Evolutionary conservation across 1,140 invertebrate genomes (phyloP).

Genomic region (Bathynomus jamesi): DNA sequence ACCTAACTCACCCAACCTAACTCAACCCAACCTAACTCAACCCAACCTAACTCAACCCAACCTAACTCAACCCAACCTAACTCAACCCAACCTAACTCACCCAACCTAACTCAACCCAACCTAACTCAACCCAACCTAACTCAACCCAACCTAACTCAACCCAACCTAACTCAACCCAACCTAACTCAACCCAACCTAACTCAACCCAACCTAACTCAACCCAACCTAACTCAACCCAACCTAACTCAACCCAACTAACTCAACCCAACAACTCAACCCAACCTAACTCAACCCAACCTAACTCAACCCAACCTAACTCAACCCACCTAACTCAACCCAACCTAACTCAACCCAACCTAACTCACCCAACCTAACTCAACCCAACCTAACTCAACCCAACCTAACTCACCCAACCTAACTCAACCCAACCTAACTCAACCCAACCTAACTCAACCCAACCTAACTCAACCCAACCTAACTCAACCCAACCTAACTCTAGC

Average conservation of each 20-base stretch:
- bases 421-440: too few species aligned
- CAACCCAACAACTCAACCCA: too few species aligned
- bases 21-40: background rate
- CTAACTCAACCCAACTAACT: too few species aligned
- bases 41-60: background rate
- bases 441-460: too few species aligned
- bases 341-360: background rate
- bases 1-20: background rate
- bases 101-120: conserved; percentile 18
- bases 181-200: conserved; percentile 31
- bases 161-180: conserved; percentile 31
- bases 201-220: conserved; percentile 31
- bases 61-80: background rate
- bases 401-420: too few species aligned
- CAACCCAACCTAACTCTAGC: too few species aligned
- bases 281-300: conserved; percentile 23
- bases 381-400: too few species aligned
- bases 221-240: conserved; percentile 29
- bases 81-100: conserved; percentile 6
- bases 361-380: background rate
- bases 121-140: conserved; percentile 29
- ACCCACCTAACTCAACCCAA: conserved; percentile 14
- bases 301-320: conserved; percentile 24
- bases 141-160: conserved; percentile 30
- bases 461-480: too few species aligned